Evolutionary conservation across 2,113 vertebrate genomes (phyloP).

Genomic region (Pelecanus crispus): DNA sequence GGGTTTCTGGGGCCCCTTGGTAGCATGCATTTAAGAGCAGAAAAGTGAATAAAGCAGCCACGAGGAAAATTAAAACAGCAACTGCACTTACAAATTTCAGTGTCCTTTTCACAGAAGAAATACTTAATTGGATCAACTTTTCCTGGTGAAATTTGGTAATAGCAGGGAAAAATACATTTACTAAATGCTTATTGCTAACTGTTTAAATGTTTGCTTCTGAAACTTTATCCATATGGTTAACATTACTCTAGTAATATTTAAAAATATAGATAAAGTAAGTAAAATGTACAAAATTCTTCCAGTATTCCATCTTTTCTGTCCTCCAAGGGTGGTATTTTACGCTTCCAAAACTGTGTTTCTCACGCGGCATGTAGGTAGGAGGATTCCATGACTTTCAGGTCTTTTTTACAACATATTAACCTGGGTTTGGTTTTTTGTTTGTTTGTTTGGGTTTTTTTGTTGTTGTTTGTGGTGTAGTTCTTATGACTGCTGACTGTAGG

Average conservation of each 20-base stretch:
- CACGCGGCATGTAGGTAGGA: neutral
- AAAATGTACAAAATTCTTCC: neutral
- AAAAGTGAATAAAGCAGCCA: neutral
- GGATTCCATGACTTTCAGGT: neutral
- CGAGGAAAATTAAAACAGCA: neutral
- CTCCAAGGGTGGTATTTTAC: neutral
- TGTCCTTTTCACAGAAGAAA: neutral
- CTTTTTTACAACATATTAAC: neutral
- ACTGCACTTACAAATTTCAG: neutral
- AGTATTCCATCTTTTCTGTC: neutral
- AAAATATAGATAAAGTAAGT: neutral
- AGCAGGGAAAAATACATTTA: neutral
- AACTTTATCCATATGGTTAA: neutral
- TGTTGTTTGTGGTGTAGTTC: neutral
- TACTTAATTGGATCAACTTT: neutral
- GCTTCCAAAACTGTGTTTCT: neutral
- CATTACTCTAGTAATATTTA: neutral
- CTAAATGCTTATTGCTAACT: neutral
- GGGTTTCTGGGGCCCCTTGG: neutral
- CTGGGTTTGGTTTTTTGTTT: too few relatives aligned
- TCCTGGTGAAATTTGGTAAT: neutral
- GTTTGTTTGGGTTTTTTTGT: too few relatives aligned
- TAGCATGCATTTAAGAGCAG: neutral
- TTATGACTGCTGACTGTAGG: neutral
- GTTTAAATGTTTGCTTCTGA: neutral